Conservation (phyloP, 1,140 invertebrate genomes). For the Atta cephalotes region DNA sequence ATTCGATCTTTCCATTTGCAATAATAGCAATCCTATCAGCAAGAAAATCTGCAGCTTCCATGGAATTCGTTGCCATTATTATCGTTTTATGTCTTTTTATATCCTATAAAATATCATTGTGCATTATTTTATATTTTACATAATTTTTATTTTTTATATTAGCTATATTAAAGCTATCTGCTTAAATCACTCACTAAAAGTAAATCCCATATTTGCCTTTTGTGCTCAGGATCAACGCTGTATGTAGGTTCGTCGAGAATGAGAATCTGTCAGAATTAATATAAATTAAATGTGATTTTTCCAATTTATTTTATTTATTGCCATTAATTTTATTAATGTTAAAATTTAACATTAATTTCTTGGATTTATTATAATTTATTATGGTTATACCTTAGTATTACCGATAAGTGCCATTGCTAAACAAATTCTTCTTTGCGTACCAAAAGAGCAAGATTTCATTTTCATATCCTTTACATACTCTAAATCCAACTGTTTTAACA, state of each 20-base stretch:
- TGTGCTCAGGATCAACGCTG: conserved; percentile 87
- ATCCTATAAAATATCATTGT: conserved; percentile 65
- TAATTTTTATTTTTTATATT: neutral
- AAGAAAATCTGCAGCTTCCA: conserved; percentile 89
- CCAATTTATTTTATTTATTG: neutral
- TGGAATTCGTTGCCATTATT: conserved; percentile 80
- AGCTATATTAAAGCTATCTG: neutral
- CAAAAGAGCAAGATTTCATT: conserved; percentile 59
- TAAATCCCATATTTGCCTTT: conserved; percentile 86
- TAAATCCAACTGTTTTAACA: conserved; percentile 67
- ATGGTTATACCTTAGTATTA: conserved; percentile 47
- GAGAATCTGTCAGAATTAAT: conserved; percentile 79
- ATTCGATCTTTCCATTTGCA: conserved; percentile 87
- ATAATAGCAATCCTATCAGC: conserved; percentile 88
- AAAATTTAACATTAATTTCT: neutral
- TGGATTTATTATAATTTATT: neutral
- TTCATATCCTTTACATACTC: conserved; percentile 54
- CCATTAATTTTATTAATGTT: neutral
- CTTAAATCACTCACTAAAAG: conserved; percentile 77
- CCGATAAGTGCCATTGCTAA: conserved; percentile 74
- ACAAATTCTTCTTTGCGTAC: conserved; percentile 68
- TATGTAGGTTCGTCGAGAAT: conserved; percentile 90
- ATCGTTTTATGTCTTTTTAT: conserved; percentile 68
- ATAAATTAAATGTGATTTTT: neutral
- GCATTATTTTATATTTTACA: conserved; percentile 25